These are phyloP conservation scores for Aurelia sp. DNA, from an alignment of 30 jellyfish, hydroid and myxozoan genomes.

Conservation along the genomic window DNA sequence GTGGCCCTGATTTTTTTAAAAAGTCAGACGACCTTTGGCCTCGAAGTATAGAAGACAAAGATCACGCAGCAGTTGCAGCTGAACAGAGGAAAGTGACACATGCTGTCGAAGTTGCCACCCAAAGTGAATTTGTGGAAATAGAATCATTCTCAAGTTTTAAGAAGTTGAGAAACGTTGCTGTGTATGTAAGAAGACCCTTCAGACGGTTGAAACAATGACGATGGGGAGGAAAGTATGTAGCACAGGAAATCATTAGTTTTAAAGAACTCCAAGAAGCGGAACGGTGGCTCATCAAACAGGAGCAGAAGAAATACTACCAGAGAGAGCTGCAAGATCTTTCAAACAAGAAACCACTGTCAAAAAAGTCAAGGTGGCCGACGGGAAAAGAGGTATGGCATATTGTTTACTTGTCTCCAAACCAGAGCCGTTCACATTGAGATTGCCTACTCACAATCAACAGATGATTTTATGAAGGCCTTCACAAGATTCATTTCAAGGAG, in stretches of 20 bases:
- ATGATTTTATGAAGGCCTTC: constrained; percentile 32
- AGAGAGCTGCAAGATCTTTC: constrained; percentile 39
- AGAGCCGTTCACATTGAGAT: constrained; percentile 47
- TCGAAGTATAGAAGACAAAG: constrained; percentile 2
- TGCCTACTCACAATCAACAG: constrained; percentile 31
- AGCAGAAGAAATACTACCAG: constrained; percentile 35
- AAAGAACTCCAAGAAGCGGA: constrained; percentile 57
- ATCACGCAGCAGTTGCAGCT: constrained; percentile 22
- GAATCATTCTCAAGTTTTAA: constrained; percentile 47
- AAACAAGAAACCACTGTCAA: constrained; percentile 44
- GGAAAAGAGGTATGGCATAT: constrained; percentile 39
- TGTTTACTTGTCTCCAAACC: constrained; percentile 50
- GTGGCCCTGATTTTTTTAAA: constrained; percentile 54
- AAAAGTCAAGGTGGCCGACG: constrained; percentile 20
- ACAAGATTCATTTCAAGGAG: constrained; percentile 35
- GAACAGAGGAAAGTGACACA: constrained; percentile 38
- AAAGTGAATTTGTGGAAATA: constrained; percentile 15
- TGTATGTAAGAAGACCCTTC: constrained; percentile 42
- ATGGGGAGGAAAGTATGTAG: constrained; percentile 11
- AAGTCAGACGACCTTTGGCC: constrained; percentile 39
- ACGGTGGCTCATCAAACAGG: constrained; percentile 48
- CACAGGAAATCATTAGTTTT: constrained; percentile 15
- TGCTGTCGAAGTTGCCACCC: constrained; percentile 25
- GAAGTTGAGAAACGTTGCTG: constrained; percentile 36
- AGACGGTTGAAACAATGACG: constrained; percentile 19